Conservation (phyloP, 2,113 vertebrate species). For the Pavo muticus region DNA sequence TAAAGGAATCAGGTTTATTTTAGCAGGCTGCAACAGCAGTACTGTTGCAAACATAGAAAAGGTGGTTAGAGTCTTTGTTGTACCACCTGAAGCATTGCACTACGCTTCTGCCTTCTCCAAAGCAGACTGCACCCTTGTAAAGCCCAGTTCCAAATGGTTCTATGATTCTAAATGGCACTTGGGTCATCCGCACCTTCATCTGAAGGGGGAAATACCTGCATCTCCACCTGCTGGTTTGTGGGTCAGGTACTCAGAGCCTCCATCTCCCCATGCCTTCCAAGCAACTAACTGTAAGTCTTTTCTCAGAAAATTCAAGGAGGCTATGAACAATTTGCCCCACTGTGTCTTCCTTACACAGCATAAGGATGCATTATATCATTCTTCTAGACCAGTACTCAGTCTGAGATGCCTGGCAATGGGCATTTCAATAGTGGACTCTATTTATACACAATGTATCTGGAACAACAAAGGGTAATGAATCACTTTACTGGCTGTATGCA, state of each 20-base stretch:
- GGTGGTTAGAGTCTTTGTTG: neutral
- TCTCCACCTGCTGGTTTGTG: neutral
- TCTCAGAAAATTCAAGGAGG: neutral
- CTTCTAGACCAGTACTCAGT: neutral
- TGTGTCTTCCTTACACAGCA: neutral
- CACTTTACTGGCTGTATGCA: neutral
- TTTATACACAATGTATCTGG: neutral
- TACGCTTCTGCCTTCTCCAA: neutral
- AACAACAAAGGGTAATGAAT: neutral
- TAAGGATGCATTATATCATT: accelerated
- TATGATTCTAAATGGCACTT: neutral
- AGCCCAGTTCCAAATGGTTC: neutral
- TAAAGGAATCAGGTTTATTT: neutral
- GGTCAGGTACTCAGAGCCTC: accelerated
- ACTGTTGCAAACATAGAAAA: neutral
- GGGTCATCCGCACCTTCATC: accelerated
- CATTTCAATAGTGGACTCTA: accelerated
- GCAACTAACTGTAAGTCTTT: neutral
- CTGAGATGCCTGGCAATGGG: neutral
- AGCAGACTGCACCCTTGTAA: neutral
- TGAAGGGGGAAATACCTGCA: neutral
- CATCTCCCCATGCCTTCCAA: neutral
- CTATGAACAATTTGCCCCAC: accelerated
- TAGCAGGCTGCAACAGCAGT: neutral
- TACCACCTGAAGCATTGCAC: neutral